Conservation (phyloP, 2,113 vertebrate species). For the Neotoma lepida region DNA sequence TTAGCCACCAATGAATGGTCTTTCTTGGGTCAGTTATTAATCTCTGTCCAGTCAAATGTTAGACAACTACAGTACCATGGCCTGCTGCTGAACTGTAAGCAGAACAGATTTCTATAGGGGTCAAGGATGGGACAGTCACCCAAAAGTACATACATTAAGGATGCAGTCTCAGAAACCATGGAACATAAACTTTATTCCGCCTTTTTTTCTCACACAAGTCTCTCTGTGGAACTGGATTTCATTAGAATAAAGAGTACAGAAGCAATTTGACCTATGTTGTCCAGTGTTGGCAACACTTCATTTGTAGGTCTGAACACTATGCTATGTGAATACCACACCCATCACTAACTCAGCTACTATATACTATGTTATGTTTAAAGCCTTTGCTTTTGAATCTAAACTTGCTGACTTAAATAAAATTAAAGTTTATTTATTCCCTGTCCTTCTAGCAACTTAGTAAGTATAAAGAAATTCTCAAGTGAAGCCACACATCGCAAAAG, state of each 20-base stretch:
- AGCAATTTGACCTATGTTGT: neutral
- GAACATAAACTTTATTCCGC: neutral
- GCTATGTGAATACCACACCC: neutral
- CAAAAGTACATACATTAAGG: neutral
- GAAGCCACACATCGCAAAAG: neutral
- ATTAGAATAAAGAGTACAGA: neutral
- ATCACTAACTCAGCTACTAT: neutral
- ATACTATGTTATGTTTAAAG: neutral
- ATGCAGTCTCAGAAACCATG: neutral
- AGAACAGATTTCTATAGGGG: neutral
- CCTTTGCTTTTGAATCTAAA: conserved; percentile 16
- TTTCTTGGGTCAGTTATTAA: neutral
- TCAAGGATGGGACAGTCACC: neutral
- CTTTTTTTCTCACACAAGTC: neutral
- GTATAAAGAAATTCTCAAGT: neutral
- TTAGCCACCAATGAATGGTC: neutral
- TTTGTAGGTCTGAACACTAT: neutral
- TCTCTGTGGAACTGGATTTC: neutral
- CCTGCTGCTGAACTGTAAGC: neutral
- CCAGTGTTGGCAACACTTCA: neutral
- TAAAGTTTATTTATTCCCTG: conserved; percentile 19
- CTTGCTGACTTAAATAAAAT: conserved; percentile 31
- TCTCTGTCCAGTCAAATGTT: neutral
- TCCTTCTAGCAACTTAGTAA: conserved; percentile 28
- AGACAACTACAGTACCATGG: neutral